These are phyloP conservation scores for Metallyticus violacea DNA, from an alignment of 2,888 invertebrate species.

Conservation along the genomic window DNA sequence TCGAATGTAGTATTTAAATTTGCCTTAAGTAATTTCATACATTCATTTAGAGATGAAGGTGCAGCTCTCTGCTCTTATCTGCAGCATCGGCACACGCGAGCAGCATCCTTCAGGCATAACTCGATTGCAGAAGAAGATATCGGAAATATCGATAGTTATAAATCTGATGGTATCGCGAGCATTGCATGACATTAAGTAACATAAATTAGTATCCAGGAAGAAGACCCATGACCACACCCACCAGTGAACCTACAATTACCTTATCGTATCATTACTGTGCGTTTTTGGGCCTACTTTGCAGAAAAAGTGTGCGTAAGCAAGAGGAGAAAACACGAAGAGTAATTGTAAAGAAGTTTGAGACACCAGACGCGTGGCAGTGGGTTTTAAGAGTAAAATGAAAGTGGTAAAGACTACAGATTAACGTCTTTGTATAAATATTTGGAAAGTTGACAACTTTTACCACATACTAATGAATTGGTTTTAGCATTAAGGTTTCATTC, in stretches of 20 bases:
- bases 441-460: no score
- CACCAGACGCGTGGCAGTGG: no score
- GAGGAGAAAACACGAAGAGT: no score
- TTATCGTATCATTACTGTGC: not conserved
- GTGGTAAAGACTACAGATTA: no score
- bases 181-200: not conserved
- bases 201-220: not conserved
- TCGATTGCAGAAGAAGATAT: not conserved
- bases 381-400: no score
- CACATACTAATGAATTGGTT: no score
- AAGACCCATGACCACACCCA: not conserved
- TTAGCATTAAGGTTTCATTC: no score
- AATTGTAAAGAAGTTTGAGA: no score
- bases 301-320: no score
- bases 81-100: not conserved
- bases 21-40: not conserved
- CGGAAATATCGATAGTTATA: not conserved
- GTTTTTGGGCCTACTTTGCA: not conserved
- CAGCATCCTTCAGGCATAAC: not conserved
- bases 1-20: not conserved
- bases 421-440: no score
- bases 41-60: not conserved
- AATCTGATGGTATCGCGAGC: not conserved
- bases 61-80: not conserved
- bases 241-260: not conserved